Base-by-base conservation (phyloP, 92 coral and sea anemone genomes). In the Bergia puertoricense region DNA sequence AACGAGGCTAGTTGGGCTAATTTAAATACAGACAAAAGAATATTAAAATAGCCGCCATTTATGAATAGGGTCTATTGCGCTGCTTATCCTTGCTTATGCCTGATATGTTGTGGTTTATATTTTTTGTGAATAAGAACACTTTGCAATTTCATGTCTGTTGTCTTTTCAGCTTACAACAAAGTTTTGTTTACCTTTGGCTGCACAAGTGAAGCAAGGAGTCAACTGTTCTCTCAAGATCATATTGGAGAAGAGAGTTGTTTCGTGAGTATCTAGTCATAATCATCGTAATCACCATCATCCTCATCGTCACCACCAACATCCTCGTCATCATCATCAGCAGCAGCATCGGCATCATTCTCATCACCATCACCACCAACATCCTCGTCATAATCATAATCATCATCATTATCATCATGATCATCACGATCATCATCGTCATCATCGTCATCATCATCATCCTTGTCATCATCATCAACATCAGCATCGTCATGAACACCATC, bases 201-300 rank as follows among this genome's bases (percentile, higher is more conserved):
- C 91, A 36, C 89, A 91, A 80, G 96, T 92, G 4, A 85, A 91
- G 69, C 93, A 93, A 78, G 98, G 98, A 82, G 97, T 95, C 45
- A 59, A 89, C 45, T 95, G 93, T 75, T 98, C 98, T 44, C 96
- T 97, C 62, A 94, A 90, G 89, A 96, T 89, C 48, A 92, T 97
- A 73, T 93, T 94, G 62, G 91, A 91, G 56, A 97, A 97, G 92
- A 97, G 96, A 89, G 99, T 97, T 76, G 95, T 97, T 57, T 90
- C 91, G 98, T 95, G 89, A 90, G 98, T 92, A 23, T 18, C 41
- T 16, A 9, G 59, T 9, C 59, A 10, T 13, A 54, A 30, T 38
- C 40, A 10, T n/a, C 77, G 1, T 74, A 6, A 37, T 14, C 77
- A 73, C 5, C 15, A n/a, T 23, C 77, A n/a, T 73, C 77, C 36